Conservation (phyloP, 2,888 invertebrate species). For the Chorisops tibialis region DNA sequence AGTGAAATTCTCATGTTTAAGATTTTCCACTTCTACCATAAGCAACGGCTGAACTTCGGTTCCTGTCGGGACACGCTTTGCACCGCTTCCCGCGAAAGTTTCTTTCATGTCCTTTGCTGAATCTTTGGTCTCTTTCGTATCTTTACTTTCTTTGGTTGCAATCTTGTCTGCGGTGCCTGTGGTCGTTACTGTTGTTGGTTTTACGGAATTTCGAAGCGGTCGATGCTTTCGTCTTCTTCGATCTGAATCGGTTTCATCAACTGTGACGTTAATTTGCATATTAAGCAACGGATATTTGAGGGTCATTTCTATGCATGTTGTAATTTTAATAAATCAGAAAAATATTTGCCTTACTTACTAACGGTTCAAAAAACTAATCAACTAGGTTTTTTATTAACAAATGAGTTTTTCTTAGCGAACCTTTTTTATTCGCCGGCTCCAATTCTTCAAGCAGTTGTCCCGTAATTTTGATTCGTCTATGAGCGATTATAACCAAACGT, state of each 20-base stretch:
- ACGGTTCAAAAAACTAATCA: not conserved
- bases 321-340: conserved; percentile 16
- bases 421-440: conserved; percentile 54
- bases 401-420: conserved; percentile 6
- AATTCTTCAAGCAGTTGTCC: conserved; percentile 75
- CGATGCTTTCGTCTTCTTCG: conserved; percentile 51
- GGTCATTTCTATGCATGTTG: conserved; percentile 60
- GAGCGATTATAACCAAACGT: conserved; percentile 91
- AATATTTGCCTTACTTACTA: conserved; percentile 11
- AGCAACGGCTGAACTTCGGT: conserved; percentile 58
- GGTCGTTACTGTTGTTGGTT: conserved; percentile 54
- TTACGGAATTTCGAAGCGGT: conserved; percentile 1
- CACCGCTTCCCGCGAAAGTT: conserved; percentile 33
- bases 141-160: not conserved
- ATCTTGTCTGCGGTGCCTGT: conserved; percentile 44
- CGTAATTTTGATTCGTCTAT: conserved; percentile 79
- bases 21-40: conserved; percentile 93
- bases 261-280: conserved; percentile 75
- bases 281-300: conserved; percentile 81
- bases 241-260: conserved; percentile 68
- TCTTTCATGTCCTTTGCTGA: not conserved
- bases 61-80: conserved; percentile 33
- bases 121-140: conserved; percentile 5
- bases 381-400: too few relatives aligned
- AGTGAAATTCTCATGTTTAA: conserved; percentile 81